phyloP scores from a whole-genome alignment of 2,113 vertebrate species.

The Tragelaphus imberbis region DNA sequence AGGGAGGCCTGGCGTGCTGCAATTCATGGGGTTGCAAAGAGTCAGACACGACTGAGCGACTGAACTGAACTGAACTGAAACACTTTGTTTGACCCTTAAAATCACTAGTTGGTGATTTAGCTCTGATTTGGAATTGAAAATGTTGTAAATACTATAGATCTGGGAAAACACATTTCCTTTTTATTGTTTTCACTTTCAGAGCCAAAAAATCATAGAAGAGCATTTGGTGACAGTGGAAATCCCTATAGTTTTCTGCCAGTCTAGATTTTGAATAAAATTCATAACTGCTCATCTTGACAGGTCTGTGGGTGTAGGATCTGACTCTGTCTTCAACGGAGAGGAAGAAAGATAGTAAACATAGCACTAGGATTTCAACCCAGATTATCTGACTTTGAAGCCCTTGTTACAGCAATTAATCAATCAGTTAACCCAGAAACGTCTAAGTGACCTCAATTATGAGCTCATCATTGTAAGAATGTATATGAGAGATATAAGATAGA shows the following conservation, averaged over 20 bases:
- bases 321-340: not conserved
- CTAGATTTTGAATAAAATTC: not conserved
- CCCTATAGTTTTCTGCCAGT: not conserved
- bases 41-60: not conserved
- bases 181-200: not conserved
- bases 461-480: not conserved
- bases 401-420: not conserved
- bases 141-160: not conserved
- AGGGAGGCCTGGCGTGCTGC: not conserved
- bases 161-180: not conserved
- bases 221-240: not conserved
- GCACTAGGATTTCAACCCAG: not conserved
- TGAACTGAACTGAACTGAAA: not conserved
- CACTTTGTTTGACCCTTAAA: constrained; percentile 5
- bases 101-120: not conserved
- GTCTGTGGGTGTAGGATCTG: not conserved
- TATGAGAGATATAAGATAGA: not conserved
- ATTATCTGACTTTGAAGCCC: not conserved
- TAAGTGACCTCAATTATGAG: not conserved
- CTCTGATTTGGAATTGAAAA: not conserved
- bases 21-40: not conserved
- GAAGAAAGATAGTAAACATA: not conserved
- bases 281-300: not conserved
- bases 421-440: not conserved
- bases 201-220: not conserved